phyloP scores from a whole-genome alignment of 2,797 vertebrate species.

The Oreortyx pictus region DNA sequence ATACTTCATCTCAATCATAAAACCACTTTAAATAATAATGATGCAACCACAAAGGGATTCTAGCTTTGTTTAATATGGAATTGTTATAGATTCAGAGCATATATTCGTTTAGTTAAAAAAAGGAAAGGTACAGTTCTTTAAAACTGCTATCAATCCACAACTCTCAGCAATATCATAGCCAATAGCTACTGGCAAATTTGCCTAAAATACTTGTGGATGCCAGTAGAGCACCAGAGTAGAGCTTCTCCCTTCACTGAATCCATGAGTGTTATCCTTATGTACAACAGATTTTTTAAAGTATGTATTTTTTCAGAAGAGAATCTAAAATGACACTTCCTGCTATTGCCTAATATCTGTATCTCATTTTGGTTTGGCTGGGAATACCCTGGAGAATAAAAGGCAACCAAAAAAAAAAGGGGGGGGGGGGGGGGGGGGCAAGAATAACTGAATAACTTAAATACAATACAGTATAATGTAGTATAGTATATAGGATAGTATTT shows the following conservation, averaged over 20 bases:
- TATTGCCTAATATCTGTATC: not conserved
- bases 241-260: not conserved
- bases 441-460: not conserved
- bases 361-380: not conserved
- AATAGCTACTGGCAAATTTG: not conserved
- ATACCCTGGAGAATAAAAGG: not conserved
- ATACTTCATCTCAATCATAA: not conserved
- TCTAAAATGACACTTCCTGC: not conserved
- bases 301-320: not conserved
- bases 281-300: rapidly evolving
- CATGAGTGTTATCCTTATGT: not conserved
- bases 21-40: not conserved
- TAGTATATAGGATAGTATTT: not conserved
- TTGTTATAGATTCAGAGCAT: not conserved
- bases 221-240: not conserved
- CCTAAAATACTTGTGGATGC: not conserved
- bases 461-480: too few relatives aligned
- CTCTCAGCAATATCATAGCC: not conserved
- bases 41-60: not conserved
- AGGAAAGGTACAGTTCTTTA: not conserved
- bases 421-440: not conserved
- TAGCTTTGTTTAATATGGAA: not conserved
- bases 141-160: not conserved
- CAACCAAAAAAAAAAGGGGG: not conserved
- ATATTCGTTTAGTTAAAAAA: not conserved